These are phyloP conservation scores for Neogobius melanostomus DNA, from an alignment of 2,113 vertebrate species.

Conservation along the genomic window DNA sequence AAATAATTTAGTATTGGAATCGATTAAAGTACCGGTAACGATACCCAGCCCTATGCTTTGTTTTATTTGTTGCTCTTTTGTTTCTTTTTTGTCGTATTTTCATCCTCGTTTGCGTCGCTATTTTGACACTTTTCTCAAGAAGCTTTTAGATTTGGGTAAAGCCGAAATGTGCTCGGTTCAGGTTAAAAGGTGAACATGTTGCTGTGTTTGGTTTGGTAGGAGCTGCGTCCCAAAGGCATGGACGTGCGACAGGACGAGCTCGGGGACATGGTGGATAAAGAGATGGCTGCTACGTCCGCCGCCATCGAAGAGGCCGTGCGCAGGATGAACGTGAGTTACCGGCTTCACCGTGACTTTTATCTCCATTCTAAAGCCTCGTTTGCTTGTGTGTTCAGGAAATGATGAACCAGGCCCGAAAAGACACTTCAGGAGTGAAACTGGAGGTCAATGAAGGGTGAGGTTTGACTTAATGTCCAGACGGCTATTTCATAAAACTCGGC, in stretches of 20 bases:
- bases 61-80: no score
- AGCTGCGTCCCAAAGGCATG: slow-evolving; percentile 88
- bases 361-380: background rate
- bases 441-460: slow-evolving; percentile 95
- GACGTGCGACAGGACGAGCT: slow-evolving; percentile 92
- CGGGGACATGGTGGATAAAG: slow-evolving; percentile 95
- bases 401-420: slow-evolving; percentile 92
- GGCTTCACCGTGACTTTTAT: background rate
- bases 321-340: slow-evolving; percentile 86
- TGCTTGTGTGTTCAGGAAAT: slow-evolving; percentile 82
- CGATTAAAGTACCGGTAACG: no score
- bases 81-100: no score
- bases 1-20: no score
- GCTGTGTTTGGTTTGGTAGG: slow-evolving; percentile 68
- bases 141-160: no score
- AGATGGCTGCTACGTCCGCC: slow-evolving; percentile 91
- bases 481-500: no score
- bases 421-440: slow-evolving; percentile 89
- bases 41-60: no score
- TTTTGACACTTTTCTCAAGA: no score
- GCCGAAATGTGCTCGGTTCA: no score
- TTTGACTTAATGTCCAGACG: no score
- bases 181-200: no score
- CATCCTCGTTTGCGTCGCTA: no score
- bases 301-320: slow-evolving; percentile 93